These are phyloP conservation scores for Andricus curvator DNA, from an alignment of 2,888 invertebrate species.

Conservation along the genomic window DNA sequence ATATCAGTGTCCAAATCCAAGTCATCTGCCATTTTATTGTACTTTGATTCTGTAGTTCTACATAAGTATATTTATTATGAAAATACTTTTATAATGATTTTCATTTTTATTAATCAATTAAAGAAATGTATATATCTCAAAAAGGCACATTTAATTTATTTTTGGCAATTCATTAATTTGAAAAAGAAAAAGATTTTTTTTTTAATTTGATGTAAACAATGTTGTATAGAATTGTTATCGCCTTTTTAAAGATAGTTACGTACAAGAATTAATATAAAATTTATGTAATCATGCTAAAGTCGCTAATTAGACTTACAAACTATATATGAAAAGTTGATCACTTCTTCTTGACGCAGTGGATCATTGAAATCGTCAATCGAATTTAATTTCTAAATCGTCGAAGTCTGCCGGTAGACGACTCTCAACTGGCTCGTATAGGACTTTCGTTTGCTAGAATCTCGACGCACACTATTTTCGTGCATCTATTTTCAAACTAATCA, in stretches of 20 bases:
- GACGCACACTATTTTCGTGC: slow-evolving; percentile 31
- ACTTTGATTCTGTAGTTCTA: background rate
- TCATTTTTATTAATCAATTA: too few species aligned
- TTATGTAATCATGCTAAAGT: background rate
- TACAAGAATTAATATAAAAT: background rate
- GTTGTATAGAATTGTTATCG: too few species aligned
- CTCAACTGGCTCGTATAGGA: slow-evolving; percentile 5
- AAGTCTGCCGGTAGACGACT: slow-evolving; percentile 25
- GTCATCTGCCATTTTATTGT: slow-evolving; percentile 54
- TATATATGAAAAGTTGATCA: too few species aligned
- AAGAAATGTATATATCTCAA: too few species aligned
- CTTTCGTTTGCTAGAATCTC: background rate
- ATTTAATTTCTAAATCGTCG: background rate
- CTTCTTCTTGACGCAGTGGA: background rate
- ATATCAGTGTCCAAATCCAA: slow-evolving; percentile 62
- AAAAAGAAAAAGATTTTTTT: too few species aligned
- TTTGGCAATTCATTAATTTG: too few species aligned
- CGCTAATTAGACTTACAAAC: too few species aligned
- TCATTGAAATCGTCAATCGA: background rate
- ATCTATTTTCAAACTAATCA: slow-evolving; percentile 37
- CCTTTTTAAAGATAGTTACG: too few species aligned
- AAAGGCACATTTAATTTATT: too few species aligned
- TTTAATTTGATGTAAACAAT: too few species aligned
- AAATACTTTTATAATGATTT: too few species aligned
- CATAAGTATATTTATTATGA: background rate